Conservation (phyloP, 1,140 invertebrate genomes). For the Calliphora vicina region DNA sequence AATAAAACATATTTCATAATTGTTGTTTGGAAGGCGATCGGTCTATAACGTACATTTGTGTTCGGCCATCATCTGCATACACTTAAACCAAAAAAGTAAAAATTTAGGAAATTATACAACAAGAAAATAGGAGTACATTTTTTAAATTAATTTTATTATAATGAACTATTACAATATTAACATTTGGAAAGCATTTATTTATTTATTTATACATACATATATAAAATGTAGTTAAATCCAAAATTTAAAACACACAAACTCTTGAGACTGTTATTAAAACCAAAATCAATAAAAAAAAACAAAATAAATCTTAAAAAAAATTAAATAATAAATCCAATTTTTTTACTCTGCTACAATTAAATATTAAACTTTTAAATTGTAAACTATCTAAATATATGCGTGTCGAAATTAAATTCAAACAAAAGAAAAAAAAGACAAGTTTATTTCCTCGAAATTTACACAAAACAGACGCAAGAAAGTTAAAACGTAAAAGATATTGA, state of each 20-base stretch:
- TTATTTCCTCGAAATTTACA: too few species aligned
- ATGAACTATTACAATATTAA: not conserved
- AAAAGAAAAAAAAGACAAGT: too few species aligned
- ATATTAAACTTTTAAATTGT: too few species aligned
- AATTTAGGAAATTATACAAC: not conserved
- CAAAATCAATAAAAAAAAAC: not conserved
- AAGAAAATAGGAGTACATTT: not conserved
- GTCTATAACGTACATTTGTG: not conserved
- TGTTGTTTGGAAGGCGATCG: too few species aligned
- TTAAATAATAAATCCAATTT: too few species aligned
- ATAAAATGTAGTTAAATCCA: not conserved
- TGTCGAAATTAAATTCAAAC: too few species aligned
- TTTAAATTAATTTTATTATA: not conserved
- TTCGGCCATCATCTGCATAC: not conserved
- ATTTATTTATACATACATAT: conserved; percentile 7
- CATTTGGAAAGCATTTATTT: conserved; percentile 25
- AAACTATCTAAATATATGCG: too few species aligned
- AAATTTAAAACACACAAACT: conserved; percentile 11
- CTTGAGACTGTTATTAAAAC: conserved; percentile 18
- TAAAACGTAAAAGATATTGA: too few species aligned
- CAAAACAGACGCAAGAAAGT: too few species aligned
- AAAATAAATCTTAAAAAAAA: not conserved
- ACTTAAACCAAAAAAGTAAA: not conserved
- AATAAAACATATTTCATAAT: too few species aligned
- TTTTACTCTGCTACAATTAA: too few species aligned